Conservation (phyloP, 2,888 invertebrate genomes). For the Piscicola geometra region DNA sequence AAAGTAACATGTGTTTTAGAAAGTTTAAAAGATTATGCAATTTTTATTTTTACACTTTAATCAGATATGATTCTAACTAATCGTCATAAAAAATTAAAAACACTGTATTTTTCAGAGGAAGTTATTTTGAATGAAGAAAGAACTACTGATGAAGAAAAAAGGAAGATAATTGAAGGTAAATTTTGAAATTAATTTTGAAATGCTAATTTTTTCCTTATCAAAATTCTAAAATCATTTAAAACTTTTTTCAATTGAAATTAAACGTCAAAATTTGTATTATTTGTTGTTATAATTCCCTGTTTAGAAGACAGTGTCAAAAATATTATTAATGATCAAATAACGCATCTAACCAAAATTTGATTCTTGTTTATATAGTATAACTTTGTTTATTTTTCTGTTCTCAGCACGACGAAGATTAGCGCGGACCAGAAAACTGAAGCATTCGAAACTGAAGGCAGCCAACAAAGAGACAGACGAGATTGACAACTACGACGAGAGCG, state of each 20-base stretch:
- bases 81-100: no score
- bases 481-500: constrained; percentile 43
- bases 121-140: constrained; percentile 98
- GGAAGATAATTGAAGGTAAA: constrained; percentile 95
- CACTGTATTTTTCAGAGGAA: constrained; percentile 81
- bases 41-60: not conserved
- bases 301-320: no score
- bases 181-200: no score
- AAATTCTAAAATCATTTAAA: no score
- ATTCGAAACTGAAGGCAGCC: constrained; percentile 40
- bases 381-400: constrained; percentile 22
- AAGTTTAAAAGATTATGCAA: not conserved
- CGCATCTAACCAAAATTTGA: no score
- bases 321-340: no score
- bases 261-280: no score
- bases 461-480: constrained; percentile 44
- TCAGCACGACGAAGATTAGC: constrained; percentile 43
- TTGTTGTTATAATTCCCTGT: no score
- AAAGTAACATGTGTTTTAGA: not conserved
- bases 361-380: no score
- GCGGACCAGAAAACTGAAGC: constrained; percentile 43
- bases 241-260: no score
- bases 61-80: not conserved
- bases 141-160: constrained; percentile 98
- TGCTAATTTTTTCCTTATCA: no score